These are phyloP conservation scores for Drosophila melanica DNA, from an alignment of 1,140 invertebrate species.

Conservation along the genomic window DNA sequence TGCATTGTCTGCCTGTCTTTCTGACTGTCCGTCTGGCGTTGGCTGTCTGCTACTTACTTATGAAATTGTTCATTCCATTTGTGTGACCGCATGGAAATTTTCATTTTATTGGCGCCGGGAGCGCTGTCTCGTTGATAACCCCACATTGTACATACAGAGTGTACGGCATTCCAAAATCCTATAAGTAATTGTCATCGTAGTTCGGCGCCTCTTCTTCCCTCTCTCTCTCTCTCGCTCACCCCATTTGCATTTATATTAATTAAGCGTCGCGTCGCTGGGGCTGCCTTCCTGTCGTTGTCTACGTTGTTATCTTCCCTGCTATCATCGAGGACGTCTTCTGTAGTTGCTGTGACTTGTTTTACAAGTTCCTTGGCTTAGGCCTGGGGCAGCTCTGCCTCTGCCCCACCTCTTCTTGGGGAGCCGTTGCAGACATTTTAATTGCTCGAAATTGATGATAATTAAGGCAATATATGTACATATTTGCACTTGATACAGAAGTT, in stretches of 20 bases:
- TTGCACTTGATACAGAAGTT: slow-evolving; percentile 42
- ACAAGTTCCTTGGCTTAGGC: slow-evolving; percentile 68
- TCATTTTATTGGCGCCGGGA: slow-evolving; percentile 78
- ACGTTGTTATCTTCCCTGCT: slow-evolving; percentile 75
- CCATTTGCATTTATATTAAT: slow-evolving; percentile 80
- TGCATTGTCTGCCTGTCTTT: slow-evolving; percentile 17
- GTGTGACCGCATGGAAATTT: slow-evolving; percentile 75
- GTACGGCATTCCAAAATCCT: slow-evolving; percentile 71
- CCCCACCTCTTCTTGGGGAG: slow-evolving; percentile 1
- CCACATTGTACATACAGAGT: slow-evolving; percentile 29
- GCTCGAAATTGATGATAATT: slow-evolving; percentile 80
- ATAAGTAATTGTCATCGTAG: slow-evolving; percentile 80
- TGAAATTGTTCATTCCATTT: slow-evolving; percentile 66
- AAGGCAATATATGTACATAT: slow-evolving; percentile 80
- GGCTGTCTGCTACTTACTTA: slow-evolving; percentile 59
- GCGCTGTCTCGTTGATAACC: slow-evolving; percentile 53
- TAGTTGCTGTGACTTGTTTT: slow-evolving; percentile 68
- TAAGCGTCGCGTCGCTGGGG: slow-evolving; percentile 79
- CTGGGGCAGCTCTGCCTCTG: not conserved
- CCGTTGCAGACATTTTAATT: slow-evolving; percentile 73
- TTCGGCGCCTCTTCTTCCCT: slow-evolving; percentile 51
- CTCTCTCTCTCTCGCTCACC: slow-evolving; percentile 4
- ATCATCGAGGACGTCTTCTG: slow-evolving; percentile 64
- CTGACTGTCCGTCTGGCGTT: not conserved
- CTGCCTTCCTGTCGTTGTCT: slow-evolving; percentile 74